Evolutionary conservation across 2,113 vertebrate genomes (phyloP), one percentile per base, ranked within the genome.

Genomic region (Clinocottus analis): DNA sequence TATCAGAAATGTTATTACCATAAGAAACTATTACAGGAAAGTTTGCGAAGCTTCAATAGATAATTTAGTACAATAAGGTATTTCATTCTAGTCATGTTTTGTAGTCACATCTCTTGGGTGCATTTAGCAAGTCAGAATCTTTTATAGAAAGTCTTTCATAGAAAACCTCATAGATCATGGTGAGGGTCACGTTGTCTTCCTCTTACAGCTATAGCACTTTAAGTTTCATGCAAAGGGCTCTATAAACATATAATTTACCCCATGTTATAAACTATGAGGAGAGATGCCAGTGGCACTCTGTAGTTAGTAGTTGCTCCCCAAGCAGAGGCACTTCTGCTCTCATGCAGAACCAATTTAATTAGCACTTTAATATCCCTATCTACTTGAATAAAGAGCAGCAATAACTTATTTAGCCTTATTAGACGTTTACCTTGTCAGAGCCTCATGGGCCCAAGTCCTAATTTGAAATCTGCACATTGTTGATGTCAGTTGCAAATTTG

Each of bases 331-430:
- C 75, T 78, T 77, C 67, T 66, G 74, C 79, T 84, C 60, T 88
- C 79, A 82, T 75, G 82, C 45, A 55, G 79, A 92, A 84, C 87
- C 76, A 87, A 80, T 91, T 88, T 88, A 88, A 93, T 93, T 90
- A 88, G 84, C 71, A 29, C 82, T 83, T 87, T 88, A 91, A 85
- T 91, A 89, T 88, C 86, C 85, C 70, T 73, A 89, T 87, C 83
- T 86, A 35, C 75, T 79, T 27, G 69, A 77, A 89, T 84, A 80
- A 89, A 77, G 83, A 86, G 86, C 77, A 83, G 86, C 83, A 84
- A 87, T 90, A 88, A 89, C 85, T 86, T 90, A 90, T 88, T 87
- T 87, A 89, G 72, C 82, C 78, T 83, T 81, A 89, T 90, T 90
- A 91, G 74, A 85, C 75, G 14, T 87, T 89, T 86, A 86, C 83